These are phyloP conservation scores for Antheraea yamamai DNA, from an alignment of 2,888 invertebrate genomes.

Conservation along the genomic window DNA sequence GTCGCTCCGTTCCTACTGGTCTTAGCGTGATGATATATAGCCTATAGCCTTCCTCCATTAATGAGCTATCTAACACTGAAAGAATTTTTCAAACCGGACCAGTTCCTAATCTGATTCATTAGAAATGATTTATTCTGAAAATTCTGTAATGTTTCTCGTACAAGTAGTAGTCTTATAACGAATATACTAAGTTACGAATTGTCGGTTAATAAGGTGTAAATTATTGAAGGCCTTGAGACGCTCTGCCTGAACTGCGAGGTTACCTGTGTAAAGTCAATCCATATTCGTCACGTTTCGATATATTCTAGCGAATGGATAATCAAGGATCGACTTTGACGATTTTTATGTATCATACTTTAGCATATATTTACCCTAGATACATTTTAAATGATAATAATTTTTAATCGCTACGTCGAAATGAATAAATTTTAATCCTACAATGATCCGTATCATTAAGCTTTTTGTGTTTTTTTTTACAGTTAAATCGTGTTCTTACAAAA, in stretches of 20 bases:
- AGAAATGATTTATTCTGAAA: background rate
- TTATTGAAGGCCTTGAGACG: conserved; percentile 17
- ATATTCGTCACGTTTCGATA: background rate
- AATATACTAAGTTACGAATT: background rate
- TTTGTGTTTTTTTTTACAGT: no score
- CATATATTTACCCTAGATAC: background rate
- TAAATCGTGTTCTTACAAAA: no score
- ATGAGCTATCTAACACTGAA: no score
- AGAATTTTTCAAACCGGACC: no score
- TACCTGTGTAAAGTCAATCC: background rate
- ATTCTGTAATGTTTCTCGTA: background rate
- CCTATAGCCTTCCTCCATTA: no score
- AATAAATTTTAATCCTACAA: no score
- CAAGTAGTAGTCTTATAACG: background rate
- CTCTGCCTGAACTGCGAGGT: background rate
- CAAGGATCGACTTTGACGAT: background rate
- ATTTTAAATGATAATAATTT: background rate
- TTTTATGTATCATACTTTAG: background rate
- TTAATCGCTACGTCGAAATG: no score
- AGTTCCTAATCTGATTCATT: no score
- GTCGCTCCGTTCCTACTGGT: no score
- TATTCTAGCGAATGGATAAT: background rate
- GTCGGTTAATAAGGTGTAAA: conserved; percentile 10
- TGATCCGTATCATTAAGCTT: no score
- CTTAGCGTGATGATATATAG: no score